A percentile compares a stretch with the other conserved stretches of the same genome.
Evolutionary conservation across 2,888 invertebrate species (phyloP).

Genomic region (Oscheius sp.): DNA sequence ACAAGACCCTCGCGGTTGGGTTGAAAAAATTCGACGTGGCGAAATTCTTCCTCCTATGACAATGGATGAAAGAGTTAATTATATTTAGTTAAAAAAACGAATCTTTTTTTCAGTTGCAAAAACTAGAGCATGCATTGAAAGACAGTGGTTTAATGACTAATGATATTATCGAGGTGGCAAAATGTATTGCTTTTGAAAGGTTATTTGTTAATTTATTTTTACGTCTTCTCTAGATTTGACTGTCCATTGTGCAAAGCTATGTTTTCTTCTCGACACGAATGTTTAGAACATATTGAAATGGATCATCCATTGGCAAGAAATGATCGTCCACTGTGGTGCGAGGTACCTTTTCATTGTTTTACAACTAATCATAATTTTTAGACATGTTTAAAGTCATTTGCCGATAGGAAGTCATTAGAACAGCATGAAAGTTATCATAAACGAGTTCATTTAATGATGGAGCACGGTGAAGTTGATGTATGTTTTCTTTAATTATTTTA

Average conservation of each 20-base stretch:
- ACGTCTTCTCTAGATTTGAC: conserved; percentile 51
- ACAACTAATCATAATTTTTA: conserved; percentile 25
- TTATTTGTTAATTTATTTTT: conserved; percentile 15
- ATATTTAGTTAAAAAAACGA: background rate
- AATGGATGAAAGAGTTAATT: background rate
- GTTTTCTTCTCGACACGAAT: conserved; percentile 65
- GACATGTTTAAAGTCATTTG: conserved; percentile 57
- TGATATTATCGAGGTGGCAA: conserved; percentile 58
- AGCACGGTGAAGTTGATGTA: conserved; percentile 52
- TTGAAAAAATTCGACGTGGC: conserved; percentile 60
- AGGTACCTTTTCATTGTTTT: conserved; percentile 50
- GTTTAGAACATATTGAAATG: conserved; percentile 55
- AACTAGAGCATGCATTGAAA: conserved; percentile 54
- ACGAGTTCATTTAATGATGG: conserved; percentile 60
- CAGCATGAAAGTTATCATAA: conserved; percentile 68
- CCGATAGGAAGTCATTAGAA: conserved; percentile 44
- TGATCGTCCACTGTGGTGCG: conserved; percentile 63
- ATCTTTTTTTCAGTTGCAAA: conserved; percentile 42
- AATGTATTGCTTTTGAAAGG: conserved; percentile 62
- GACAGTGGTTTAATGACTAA: conserved; percentile 37
- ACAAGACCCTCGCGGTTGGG: conserved; percentile 56
- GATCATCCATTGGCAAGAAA: conserved; percentile 57
- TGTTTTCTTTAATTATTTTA: background rate
- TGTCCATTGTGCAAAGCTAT: conserved; percentile 66
- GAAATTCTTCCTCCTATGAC: conserved; percentile 59